Evolutionary conservation across 35 echinoderm and acorn worm species (phyloP).

Genomic region (Antedon bifida): DNA sequence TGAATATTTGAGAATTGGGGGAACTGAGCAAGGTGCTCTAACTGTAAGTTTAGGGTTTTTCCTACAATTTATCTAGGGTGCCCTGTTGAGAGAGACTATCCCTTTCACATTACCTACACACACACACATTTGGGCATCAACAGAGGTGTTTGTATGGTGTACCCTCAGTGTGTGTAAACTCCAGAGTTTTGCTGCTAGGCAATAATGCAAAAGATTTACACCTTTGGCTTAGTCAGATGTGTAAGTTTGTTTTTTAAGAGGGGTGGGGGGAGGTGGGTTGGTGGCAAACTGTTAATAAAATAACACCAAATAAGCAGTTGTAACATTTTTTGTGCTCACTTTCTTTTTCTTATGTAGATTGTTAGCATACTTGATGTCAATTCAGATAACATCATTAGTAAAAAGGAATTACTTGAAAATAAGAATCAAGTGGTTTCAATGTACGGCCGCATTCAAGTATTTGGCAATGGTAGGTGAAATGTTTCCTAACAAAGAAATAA

Average conservation of each 20-base stretch:
- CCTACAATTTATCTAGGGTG: background rate
- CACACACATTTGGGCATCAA: too few relatives aligned
- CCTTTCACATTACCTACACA: background rate
- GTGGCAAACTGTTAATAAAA: too few relatives aligned
- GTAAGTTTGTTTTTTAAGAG: too few relatives aligned
- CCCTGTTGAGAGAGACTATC: background rate
- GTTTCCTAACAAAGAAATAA: too few relatives aligned
- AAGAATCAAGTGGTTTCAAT: background rate
- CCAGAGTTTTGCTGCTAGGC: too few relatives aligned
- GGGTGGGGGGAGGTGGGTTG: too few relatives aligned
- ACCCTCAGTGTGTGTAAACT: too few relatives aligned
- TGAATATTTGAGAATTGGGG: conserved; percentile 12
- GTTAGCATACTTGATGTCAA: background rate
- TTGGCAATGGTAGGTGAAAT: background rate
- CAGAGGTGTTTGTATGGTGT: too few relatives aligned
- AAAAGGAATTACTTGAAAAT: background rate
- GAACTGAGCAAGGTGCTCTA: conserved; percentile 7
- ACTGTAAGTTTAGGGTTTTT: conserved; percentile 2
- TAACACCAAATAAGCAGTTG: too few relatives aligned
- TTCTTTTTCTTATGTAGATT: background rate
- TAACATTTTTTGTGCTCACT: too few relatives aligned
- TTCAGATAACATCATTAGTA: background rate
- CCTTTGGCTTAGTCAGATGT: too few relatives aligned
- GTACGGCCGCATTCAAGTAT: background rate
- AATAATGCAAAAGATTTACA: too few relatives aligned